Evolutionary conservation across 2,888 invertebrate genomes (phyloP).

Genomic region (Agelastica alni): DNA sequence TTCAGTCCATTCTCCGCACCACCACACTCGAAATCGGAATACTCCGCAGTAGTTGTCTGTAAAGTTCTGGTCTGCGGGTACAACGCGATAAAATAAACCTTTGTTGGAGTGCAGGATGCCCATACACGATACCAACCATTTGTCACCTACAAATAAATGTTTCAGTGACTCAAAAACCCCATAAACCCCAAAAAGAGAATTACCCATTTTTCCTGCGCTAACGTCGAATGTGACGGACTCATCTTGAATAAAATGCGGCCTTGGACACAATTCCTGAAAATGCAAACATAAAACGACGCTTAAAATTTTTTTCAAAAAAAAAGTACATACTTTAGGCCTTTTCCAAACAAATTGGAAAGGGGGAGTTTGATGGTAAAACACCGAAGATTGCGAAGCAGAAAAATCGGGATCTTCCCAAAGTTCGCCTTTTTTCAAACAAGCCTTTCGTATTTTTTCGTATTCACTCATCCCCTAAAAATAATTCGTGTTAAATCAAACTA

Average conservation of each 20-base stretch:
- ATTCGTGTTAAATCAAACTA: too few species aligned
- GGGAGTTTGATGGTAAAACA: slow-evolving; percentile 93
- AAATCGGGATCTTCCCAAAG: slow-evolving; percentile 93
- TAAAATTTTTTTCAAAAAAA: neutral
- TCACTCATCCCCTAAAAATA: slow-evolving; percentile 67
- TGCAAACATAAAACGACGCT: too few species aligned
- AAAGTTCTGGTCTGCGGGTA: slow-evolving; percentile 85
- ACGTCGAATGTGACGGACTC: slow-evolving; percentile 82
- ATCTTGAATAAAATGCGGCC: slow-evolving; percentile 81
- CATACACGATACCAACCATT: slow-evolving; percentile 88
- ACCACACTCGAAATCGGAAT: slow-evolving; percentile 89
- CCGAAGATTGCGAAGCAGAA: slow-evolving; percentile 84
- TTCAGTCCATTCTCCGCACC: slow-evolving; percentile 93
- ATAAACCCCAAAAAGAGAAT: neutral
- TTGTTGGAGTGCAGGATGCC: slow-evolving; percentile 83
- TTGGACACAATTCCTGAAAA: slow-evolving; percentile 74
- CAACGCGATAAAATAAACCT: slow-evolving; percentile 87
- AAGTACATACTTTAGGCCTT: slow-evolving; percentile 80
- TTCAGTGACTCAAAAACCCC: neutral
- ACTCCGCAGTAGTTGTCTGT: slow-evolving; percentile 74
- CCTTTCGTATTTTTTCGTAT: slow-evolving; percentile 81
- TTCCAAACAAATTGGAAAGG: slow-evolving; percentile 92
- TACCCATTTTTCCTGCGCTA: slow-evolving; percentile 85
- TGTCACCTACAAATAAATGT: slow-evolving; percentile 72
- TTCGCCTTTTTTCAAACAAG: slow-evolving; percentile 77